Conservation (phyloP, 2,888 invertebrate genomes). For the Athalia circularis region DNA sequence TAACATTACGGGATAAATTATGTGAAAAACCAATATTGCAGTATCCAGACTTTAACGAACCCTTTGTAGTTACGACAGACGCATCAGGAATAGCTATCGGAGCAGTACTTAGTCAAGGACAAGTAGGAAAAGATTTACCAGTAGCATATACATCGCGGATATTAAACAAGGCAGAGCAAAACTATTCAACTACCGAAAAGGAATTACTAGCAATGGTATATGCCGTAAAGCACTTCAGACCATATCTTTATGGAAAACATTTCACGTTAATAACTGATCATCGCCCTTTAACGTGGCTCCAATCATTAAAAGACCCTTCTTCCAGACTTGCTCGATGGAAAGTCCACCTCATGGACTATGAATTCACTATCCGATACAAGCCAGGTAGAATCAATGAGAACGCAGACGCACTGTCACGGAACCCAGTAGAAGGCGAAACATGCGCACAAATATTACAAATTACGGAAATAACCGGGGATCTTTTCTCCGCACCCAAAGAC, state of each 20-base stretch:
- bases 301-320: slow-evolving; percentile 56
- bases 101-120: slow-evolving; percentile 62
- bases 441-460: not conserved
- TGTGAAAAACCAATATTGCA: slow-evolving; percentile 49
- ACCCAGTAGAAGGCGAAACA: slow-evolving; percentile 30
- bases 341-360: slow-evolving; percentile 32
- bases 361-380: slow-evolving; percentile 39
- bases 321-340: slow-evolving; percentile 43
- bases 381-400: slow-evolving; percentile 32
- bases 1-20: slow-evolving; percentile 46
- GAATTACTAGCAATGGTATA: slow-evolving; percentile 64
- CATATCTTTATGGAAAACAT: slow-evolving; percentile 62
- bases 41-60: slow-evolving; percentile 62
- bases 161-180: slow-evolving; percentile 58
- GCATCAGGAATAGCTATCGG: slow-evolving; percentile 61
- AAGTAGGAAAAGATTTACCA: slow-evolving; percentile 62
- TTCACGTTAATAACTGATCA: slow-evolving; percentile 63
- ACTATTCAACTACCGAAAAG: slow-evolving; percentile 60
- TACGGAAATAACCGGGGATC: slow-evolving; percentile 75
- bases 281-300: slow-evolving; percentile 58
- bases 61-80: slow-evolving; percentile 62
- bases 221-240: slow-evolving; percentile 60
- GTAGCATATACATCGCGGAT: slow-evolving; percentile 62
- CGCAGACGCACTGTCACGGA: slow-evolving; percentile 45
- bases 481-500: slow-evolving; percentile 75